Evolutionary conservation across 2,113 vertebrate species (phyloP), one percentile per base, ranked within the genome.

Genomic region (Aldabrachelys gigantea): DNA sequence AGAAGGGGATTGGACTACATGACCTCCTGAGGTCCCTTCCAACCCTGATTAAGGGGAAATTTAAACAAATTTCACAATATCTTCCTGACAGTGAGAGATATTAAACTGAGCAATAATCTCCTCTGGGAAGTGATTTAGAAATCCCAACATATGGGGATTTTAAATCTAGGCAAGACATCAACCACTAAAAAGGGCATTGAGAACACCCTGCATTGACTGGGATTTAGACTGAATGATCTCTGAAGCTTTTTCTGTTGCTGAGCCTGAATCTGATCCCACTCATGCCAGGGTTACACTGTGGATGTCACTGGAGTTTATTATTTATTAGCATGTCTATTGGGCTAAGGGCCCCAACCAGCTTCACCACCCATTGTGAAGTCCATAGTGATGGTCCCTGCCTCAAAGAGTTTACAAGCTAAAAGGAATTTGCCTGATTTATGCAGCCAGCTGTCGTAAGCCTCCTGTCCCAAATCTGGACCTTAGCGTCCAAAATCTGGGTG

Each of bases 181-280:
- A 44, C 25, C 53, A 38, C 87, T 65, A 47, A 92, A 95, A 96
- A 1, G 56, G 13, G 53, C 78, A 56, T 0, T 8, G 88, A 86
- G 89, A 92, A 53, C 0, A 80, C 75, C 53, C 79, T 76, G 62
- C 81, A 87, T 8, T 14, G 75, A 53, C 6, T 8, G 65, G 69
- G 82, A 47, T 54, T 57, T 85, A 89, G 85, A 59, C 0, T 2
- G n/a, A 57, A 47, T 49, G 86, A 78, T 85, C 57, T 1, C 1
- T 87, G 80, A 85, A 95, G 16, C 8, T 35, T 54, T 25, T 56
- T n/a, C 41, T 54, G 47, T 27, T 16, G 2, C 72, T 0, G 0
- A 81, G 50, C 54, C 65, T 69, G 35, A 69, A n/a, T 69, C 82
- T 97, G 90, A 88, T 95, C 92, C 87, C 75, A 75, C 65, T 93